Percentiles rank a stretch among this genome's conserved stretches.
phyloP scores from a whole-genome alignment of 2,797 vertebrate species.

The Garrulus glandarius region DNA sequence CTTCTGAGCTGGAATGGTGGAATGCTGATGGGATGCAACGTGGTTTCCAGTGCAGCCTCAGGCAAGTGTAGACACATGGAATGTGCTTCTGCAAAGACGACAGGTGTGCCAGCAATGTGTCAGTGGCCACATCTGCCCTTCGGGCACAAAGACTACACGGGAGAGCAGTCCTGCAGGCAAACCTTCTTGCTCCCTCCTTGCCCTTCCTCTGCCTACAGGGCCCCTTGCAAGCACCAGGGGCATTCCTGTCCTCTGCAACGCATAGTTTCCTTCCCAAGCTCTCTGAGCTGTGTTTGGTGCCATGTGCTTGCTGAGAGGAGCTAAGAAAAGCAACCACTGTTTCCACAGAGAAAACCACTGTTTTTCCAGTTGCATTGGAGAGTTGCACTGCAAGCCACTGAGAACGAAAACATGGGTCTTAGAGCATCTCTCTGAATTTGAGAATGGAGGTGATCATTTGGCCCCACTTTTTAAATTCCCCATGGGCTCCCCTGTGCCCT shows the following conservation, averaged over 20 bases:
- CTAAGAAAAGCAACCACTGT: not conserved
- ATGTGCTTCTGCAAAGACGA: not conserved
- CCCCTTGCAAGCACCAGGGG: not conserved
- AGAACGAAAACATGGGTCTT: accelerated
- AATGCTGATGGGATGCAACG: accelerated
- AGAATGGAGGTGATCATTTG: not conserved
- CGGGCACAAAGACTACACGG: accelerated
- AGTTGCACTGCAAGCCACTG: not conserved
- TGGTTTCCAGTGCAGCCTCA: not conserved
- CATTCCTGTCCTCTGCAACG: not conserved
- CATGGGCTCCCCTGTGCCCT: accelerated
- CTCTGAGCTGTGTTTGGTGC: not conserved
- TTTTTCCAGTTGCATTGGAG: not conserved
- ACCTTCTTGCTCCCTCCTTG: not conserved
- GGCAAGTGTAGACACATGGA: not conserved
- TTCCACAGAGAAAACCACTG: not conserved
- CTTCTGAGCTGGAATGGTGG: not conserved
- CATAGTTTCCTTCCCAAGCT: not conserved
- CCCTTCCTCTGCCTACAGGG: not conserved
- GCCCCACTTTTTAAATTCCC: not conserved
- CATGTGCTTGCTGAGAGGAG: not conserved
- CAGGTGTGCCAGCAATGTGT: accelerated
- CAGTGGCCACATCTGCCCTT: not conserved
- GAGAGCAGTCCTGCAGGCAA: not conserved
- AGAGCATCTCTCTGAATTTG: not conserved